A percentile compares a stretch with the other conserved stretches of the same genome.
Evolutionary conservation across 2,797 vertebrate species (phyloP).

Genomic region (Chaetodon trifasciatus): DNA sequence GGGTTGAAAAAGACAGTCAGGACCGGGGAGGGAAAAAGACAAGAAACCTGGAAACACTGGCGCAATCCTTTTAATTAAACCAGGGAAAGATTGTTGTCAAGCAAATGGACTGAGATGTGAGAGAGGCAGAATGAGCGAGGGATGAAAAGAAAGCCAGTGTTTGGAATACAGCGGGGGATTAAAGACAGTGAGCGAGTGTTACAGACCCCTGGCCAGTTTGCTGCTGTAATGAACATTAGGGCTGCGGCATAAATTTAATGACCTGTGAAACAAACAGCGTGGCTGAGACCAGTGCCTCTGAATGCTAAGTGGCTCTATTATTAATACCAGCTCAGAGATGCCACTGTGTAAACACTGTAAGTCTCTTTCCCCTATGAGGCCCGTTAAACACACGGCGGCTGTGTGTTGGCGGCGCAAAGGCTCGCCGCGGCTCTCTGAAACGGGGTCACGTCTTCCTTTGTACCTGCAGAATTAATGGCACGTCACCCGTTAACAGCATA

Average conservation of each 20-base stretch:
- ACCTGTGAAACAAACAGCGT: slow-evolving; percentile 87
- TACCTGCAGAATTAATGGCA: slow-evolving; percentile 76
- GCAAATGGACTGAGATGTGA: slow-evolving; percentile 68
- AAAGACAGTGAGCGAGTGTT: slow-evolving; percentile 79
- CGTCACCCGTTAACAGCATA: slow-evolving; percentile 50
- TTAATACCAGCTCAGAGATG: slow-evolving; percentile 81
- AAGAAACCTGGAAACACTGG: slow-evolving; percentile 46
- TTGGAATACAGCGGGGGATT: slow-evolving; percentile 73
- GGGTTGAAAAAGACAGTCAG: slow-evolving; percentile 17
- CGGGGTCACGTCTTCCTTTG: slow-evolving; percentile 72
- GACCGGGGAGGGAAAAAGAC: not conserved
- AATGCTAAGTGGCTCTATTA: slow-evolving; percentile 86
- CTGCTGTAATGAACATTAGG: slow-evolving; percentile 87
- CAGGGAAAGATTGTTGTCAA: slow-evolving; percentile 67
- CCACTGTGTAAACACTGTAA: slow-evolving; percentile 79
- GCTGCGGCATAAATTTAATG: slow-evolving; percentile 88
- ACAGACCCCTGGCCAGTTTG: slow-evolving; percentile 81
- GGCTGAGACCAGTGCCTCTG: slow-evolving; percentile 77
- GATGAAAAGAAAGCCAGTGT: slow-evolving; percentile 70
- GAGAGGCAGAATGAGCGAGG: slow-evolving; percentile 53
- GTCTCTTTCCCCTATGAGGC: slow-evolving; percentile 64
- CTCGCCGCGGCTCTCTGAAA: slow-evolving; percentile 50
- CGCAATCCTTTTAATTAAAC: slow-evolving; percentile 73
- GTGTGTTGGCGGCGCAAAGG: slow-evolving; percentile 39
- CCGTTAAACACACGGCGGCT: slow-evolving; percentile 57